Percentiles rank a stretch among this genome's conserved stretches.
These are phyloP conservation scores for Ferrisia virgata DNA, from an alignment of 2,888 invertebrate genomes.

Conservation along the genomic window DNA sequence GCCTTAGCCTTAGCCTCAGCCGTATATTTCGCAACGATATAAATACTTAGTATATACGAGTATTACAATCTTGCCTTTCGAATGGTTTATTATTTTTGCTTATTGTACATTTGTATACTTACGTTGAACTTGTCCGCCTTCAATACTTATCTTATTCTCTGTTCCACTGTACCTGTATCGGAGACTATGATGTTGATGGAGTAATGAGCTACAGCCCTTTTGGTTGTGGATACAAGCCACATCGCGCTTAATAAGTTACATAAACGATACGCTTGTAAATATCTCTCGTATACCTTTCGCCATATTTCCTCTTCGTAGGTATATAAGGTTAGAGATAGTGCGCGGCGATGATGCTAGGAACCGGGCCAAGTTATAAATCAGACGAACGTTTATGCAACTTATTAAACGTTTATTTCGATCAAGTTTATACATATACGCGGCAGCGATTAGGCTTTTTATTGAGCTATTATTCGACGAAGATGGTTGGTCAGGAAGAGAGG, in stretches of 20 bases:
- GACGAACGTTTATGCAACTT: slow-evolving; percentile 14
- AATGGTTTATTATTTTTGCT: slow-evolving; percentile 5
- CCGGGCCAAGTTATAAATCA: slow-evolving; percentile 3
- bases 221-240: too few species aligned
- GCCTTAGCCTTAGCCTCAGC: too few species aligned
- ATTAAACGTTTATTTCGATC: slow-evolving; percentile 14
- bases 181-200: too few species aligned
- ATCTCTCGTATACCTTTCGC: background rate
- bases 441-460: slow-evolving; percentile 4
- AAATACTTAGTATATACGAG: too few species aligned
- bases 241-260: background rate
- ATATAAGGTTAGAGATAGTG: too few species aligned
- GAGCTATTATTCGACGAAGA: background rate
- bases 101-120: background rate
- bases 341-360: background rate
- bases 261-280: background rate
- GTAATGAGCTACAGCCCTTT: too few species aligned
- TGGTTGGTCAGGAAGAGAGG: background rate
- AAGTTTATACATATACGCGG: background rate
- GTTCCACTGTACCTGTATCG: too few species aligned
- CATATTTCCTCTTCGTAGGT: background rate
- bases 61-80: background rate
- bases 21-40: background rate
- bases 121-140: too few species aligned
- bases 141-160: too few species aligned